Percentiles rank a stretch among this genome's conserved stretches.
These are phyloP conservation scores for Sphaerophoria taeniata DNA, from an alignment of 2,888 invertebrate species.

Conservation along the genomic window DNA sequence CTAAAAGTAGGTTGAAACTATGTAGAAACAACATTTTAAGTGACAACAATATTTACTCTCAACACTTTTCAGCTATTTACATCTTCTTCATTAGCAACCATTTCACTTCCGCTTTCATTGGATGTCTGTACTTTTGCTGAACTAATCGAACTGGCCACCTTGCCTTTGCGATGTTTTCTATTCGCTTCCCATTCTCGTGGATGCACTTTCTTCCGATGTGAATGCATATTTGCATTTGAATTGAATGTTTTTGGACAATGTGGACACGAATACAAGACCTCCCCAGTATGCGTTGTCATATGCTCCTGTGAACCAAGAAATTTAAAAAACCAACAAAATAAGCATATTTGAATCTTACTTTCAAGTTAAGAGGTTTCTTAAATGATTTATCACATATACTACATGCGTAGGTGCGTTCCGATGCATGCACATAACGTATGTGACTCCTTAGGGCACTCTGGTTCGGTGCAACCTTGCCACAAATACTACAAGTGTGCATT, in stretches of 20 bases:
- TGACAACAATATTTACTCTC: neutral
- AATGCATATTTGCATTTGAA: slow-evolving; percentile 82
- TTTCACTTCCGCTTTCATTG: slow-evolving; percentile 52
- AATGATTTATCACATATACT: slow-evolving; percentile 81
- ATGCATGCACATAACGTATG: slow-evolving; percentile 80
- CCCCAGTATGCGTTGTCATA: slow-evolving; percentile 82
- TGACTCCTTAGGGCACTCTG: slow-evolving; percentile 81
- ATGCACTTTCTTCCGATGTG: slow-evolving; percentile 82
- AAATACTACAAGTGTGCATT: slow-evolving; percentile 79
- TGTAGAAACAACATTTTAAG: neutral
- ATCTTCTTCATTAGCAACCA: slow-evolving; percentile 30
- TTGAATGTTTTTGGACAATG: slow-evolving; percentile 82
- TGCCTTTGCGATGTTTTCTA: slow-evolving; percentile 76
- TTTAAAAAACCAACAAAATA: too few species aligned
- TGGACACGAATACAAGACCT: slow-evolving; percentile 81
- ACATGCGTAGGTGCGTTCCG: slow-evolving; percentile 79
- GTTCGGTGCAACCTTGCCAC: slow-evolving; percentile 81
- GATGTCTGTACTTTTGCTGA: slow-evolving; percentile 24
- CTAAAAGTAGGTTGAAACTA: neutral
- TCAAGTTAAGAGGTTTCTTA: slow-evolving; percentile 80
- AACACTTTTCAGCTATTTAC: slow-evolving; percentile 8
- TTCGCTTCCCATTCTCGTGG: slow-evolving; percentile 80
- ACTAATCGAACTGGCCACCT: slow-evolving; percentile 34
- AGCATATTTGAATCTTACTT: slow-evolving; percentile 75
- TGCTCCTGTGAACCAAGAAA: slow-evolving; percentile 78